Evolutionary conservation across 2,888 invertebrate genomes (phyloP).

Genomic region (Sturmia bella): DNA sequence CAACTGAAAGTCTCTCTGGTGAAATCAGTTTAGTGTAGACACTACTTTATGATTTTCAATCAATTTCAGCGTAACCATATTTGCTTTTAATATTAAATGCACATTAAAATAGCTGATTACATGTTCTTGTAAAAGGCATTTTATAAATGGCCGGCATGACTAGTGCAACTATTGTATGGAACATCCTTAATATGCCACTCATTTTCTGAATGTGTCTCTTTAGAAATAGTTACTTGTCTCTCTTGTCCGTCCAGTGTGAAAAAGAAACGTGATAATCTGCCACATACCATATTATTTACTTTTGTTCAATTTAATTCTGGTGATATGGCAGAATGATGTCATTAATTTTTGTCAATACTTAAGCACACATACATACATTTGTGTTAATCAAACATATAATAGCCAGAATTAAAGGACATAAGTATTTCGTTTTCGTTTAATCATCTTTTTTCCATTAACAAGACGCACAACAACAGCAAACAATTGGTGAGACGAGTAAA

Average conservation of each 20-base stretch:
- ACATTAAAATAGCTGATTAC: not conserved
- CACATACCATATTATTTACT: slow-evolving; percentile 20
- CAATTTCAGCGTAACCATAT: not conserved
- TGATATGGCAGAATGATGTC: slow-evolving; percentile 36
- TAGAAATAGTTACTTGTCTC: slow-evolving; percentile 8
- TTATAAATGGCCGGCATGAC: no score
- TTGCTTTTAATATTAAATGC: not conserved
- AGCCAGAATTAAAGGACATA: not conserved
- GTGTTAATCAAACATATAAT: not conserved
- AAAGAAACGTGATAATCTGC: not conserved
- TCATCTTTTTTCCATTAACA: not conserved
- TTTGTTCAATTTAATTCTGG: not conserved
- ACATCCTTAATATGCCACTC: no score
- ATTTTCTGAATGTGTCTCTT: no score
- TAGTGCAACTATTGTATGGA: not conserved
- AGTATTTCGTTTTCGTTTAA: not conserved
- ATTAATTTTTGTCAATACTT: slow-evolving; percentile 57
- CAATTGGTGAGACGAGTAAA: no score
- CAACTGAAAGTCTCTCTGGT: no score
- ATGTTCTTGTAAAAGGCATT: not conserved
- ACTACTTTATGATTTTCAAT: slow-evolving; percentile 6
- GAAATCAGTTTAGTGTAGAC: not conserved
- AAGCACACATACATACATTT: not conserved
- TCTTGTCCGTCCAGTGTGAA: slow-evolving; percentile 7
- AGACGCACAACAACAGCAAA: no score